Conservation (phyloP, 37 sponge, comb jelly and placozoan genomes). For the Dysidea cf. avara region DNA sequence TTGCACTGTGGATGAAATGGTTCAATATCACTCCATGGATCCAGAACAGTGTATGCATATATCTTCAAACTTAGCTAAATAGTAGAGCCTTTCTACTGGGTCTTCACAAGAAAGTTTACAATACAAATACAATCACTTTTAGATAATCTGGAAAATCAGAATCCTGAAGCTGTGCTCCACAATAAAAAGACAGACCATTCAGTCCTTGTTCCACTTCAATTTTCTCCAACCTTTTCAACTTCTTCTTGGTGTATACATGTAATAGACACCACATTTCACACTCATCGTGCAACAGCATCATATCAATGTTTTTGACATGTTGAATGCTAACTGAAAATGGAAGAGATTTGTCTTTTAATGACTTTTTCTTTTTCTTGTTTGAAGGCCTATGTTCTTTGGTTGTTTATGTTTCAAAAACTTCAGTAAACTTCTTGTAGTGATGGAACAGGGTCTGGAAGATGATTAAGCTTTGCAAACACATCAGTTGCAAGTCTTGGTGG, state of each 20-base stretch:
- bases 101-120: constrained; percentile 12
- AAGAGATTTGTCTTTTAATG: constrained; percentile 4
- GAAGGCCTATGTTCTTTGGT: constrained; percentile 31
- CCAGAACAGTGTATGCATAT: constrained; percentile 31
- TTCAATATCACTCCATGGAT: neutral
- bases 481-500: neutral
- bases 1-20: neutral
- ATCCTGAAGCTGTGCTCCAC: constrained; percentile 32
- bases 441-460: constrained; percentile 19
- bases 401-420: constrained; percentile 21
- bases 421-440: constrained; percentile 25
- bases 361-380: neutral
- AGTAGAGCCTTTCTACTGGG: constrained; percentile 22
- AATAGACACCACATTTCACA: constrained; percentile 46
- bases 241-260: too few relatives aligned
- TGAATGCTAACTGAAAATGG: constrained; percentile 45
- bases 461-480: too few relatives aligned
- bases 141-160: constrained; percentile 16
- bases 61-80: constrained; percentile 5
- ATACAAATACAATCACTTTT: too few relatives aligned
- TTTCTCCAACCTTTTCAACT: too few relatives aligned
- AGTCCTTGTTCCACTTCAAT: constrained; percentile 16
- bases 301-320: constrained; percentile 33
- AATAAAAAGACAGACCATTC: constrained; percentile 24
- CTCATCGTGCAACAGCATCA: constrained; percentile 38